A percentile compares a stretch with the other conserved stretches of the same genome.
Conservation (phyloP, 2,113 vertebrate genomes). For the Solenodon paradoxus region DNA sequence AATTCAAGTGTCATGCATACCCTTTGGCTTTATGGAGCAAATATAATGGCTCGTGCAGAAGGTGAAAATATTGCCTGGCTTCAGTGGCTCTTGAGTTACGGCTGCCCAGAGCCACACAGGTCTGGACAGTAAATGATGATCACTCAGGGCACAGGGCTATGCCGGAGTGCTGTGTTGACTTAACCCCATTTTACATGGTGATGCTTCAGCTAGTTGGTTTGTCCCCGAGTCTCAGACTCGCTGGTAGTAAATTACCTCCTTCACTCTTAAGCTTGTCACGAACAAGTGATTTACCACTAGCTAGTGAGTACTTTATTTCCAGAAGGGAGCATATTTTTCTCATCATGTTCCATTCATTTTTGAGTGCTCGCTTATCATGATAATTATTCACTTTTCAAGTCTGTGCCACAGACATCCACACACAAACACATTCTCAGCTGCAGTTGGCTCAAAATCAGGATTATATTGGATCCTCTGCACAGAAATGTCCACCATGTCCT, state of each 20-base stretch:
- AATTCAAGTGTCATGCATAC: background rate
- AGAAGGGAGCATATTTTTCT: constrained; percentile 51
- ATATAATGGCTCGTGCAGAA: background rate
- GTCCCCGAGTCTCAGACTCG: background rate
- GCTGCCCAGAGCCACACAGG: background rate
- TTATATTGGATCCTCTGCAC: background rate
- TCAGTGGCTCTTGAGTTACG: background rate
- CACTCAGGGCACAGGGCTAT: background rate
- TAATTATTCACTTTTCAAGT: constrained; percentile 56
- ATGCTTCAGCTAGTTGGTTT: constrained; percentile 1
- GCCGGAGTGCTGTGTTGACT: background rate
- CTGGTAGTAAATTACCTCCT: background rate
- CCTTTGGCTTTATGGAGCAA: background rate
- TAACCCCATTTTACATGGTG: background rate
- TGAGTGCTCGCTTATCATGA: constrained; percentile 37
- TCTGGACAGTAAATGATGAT: constrained; percentile 5
- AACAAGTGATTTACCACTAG: constrained; percentile 38
- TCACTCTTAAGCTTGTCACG: constrained; percentile 20
- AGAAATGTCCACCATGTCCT: background rate
- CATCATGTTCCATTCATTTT: constrained; percentile 49
- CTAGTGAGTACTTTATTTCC: constrained; percentile 32
- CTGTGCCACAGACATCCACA: background rate
- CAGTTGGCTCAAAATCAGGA: background rate
- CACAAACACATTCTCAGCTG: background rate
- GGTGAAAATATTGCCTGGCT: constrained; percentile 9